These are phyloP conservation scores for Drusus annulatus DNA, from an alignment of 1,140 invertebrate genomes.

Conservation along the genomic window DNA sequence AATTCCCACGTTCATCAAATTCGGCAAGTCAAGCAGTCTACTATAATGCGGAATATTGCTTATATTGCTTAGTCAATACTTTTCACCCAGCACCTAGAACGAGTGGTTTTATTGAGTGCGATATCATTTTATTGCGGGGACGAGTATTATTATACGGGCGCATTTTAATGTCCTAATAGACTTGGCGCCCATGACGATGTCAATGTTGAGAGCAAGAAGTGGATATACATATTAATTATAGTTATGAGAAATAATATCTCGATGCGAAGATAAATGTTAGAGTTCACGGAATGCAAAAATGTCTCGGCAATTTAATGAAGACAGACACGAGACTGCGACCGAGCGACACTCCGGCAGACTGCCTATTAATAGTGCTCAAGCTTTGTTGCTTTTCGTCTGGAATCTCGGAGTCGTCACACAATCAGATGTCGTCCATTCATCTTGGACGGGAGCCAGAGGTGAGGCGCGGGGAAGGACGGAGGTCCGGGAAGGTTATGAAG, in stretches of 20 bases:
- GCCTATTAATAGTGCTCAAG: neutral
- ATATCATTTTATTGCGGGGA: no score
- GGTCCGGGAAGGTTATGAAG: neutral
- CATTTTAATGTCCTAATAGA: no score
- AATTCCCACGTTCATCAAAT: neutral
- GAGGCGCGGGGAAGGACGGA: no score
- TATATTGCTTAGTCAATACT: no score
- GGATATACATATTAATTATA: no score
- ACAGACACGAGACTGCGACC: neutral
- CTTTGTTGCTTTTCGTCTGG: neutral
- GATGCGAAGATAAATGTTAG: neutral
- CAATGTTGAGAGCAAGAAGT: no score
- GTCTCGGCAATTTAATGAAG: conserved; percentile 13
- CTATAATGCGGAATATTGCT: no score
- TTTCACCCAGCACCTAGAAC: no score
- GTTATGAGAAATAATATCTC: neutral
- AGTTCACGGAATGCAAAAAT: neutral
- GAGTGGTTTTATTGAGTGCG: no score
- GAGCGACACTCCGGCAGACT: neutral
- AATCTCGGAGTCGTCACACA: neutral
- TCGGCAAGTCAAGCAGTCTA: neutral
- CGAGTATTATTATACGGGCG: no score
- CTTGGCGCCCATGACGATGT: no score
- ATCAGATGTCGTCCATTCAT: no score
- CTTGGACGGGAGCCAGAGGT: conserved; percentile 5